phyloP scores from a whole-genome alignment of 2,888 invertebrate species.

The Callimorpha dominula region DNA sequence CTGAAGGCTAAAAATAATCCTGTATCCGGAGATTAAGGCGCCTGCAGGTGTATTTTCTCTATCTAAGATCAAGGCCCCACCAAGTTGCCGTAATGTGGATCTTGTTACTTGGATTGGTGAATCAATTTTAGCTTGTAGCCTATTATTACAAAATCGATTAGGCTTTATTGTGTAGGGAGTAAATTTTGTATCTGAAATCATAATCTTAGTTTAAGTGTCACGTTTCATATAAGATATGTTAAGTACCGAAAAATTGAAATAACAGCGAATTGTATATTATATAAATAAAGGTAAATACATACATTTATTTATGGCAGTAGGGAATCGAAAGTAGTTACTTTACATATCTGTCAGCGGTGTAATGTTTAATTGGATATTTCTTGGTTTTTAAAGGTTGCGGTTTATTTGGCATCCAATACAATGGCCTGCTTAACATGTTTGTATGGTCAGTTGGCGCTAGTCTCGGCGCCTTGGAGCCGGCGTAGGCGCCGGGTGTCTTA shows the following conservation, averaged over 20 bases:
- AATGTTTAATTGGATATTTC: conserved; percentile 59
- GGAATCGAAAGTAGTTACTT: not conserved
- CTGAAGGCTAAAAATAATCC: conserved; percentile 73
- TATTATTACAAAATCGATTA: conserved; percentile 65
- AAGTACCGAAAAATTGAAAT: conserved; percentile 21
- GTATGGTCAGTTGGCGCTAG: conserved; percentile 56
- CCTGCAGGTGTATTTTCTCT: conserved; percentile 69
- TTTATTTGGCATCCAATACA: conserved; percentile 70
- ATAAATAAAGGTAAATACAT: conserved; percentile 1
- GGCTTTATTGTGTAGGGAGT: conserved; percentile 68
- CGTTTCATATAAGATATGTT: conserved; percentile 31
- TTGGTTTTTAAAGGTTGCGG: conserved; percentile 47
- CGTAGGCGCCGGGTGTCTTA: conserved; percentile 69
- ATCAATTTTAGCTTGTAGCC: conserved; percentile 43
- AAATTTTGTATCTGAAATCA: conserved; percentile 70
- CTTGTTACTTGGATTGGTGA: conserved; percentile 47
- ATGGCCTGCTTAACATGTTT: conserved; percentile 67
- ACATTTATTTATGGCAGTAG: not conserved
- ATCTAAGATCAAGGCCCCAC: conserved; percentile 55
- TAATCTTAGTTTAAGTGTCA: conserved; percentile 62
- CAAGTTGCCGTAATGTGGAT: conserved; percentile 38
- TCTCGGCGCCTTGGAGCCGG: conserved; percentile 63
- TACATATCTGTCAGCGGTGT: not conserved
- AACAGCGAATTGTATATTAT: conserved; percentile 24
- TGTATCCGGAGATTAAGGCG: conserved; percentile 65